Evolutionary conservation across 2,113 vertebrate genomes (phyloP).

Genomic region (Eolophus roseicapilla): DNA sequence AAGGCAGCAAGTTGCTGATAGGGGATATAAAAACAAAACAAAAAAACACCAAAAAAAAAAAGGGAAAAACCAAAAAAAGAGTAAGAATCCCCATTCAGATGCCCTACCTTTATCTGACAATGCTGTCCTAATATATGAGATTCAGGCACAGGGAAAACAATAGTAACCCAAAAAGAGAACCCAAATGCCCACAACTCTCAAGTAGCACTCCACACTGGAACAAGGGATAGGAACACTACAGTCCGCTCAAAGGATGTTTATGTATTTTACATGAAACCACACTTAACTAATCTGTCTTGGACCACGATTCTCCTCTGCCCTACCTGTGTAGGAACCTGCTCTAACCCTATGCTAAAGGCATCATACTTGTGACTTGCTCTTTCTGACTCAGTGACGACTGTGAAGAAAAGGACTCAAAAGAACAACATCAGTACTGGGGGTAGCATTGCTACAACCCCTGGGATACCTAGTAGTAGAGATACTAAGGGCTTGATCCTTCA

Average conservation of each 20-base stretch:
- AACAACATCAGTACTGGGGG: neutral
- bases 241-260: neutral
- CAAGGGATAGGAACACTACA: neutral
- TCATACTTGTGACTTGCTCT: fast-evolving
- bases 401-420: neutral
- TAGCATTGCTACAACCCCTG: neutral
- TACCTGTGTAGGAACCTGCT: neutral
- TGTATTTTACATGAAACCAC: neutral
- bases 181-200: neutral
- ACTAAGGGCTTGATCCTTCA: neutral
- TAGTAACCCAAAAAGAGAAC: neutral
- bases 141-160: neutral
- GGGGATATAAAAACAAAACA: fast-evolving
- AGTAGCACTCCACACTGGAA: neutral
- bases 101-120: neutral
- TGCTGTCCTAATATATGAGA: neutral
- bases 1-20: neutral
- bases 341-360: neutral
- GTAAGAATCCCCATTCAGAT: neutral
- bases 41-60: neutral
- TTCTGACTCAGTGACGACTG: neutral
- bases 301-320: neutral
- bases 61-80: fast-evolving
- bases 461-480: neutral
- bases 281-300: neutral